Base-by-base conservation (phyloP, 2,888 invertebrate species). In the Drosophila tripunctata region DNA sequence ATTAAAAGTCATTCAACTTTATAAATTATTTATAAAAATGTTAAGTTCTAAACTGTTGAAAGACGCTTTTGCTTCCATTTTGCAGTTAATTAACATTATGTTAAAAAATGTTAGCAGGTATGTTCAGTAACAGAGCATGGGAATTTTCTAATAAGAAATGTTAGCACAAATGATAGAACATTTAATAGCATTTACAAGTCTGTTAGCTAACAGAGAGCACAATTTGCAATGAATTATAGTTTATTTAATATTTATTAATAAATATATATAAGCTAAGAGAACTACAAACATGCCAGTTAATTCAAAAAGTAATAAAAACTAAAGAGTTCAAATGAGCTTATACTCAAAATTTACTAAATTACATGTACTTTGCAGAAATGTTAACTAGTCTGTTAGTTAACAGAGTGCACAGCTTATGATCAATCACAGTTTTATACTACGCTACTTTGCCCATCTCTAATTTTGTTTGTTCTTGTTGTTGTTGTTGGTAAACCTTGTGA, bases 401-500 rank as follows among this genome's bases (percentile, higher is more conserved):
- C 47, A 47, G 33, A 3, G 10, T n/a, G n/a, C 15, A 41, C 10
- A 27, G 22, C 8, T n/a, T 15, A 15, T 35, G 35, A 35, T 8
- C 17, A 30, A 44, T 31, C 14, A 38, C 10, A 27, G 15, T 35
- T 33, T 19, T n/a, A n/a, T n/a, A n/a, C n/a, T n/a, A n/a, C n/a
- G 43, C 19, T 54, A 35, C 38, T 51, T 52, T 52, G 43, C 10
- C 7, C 57, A 67, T 50, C 41, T 38, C 31, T 40, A 50, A 71
- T 56, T 31, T 14, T 63, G 40, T 7, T 51, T 64, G 48, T n/a
- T n/a, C n/a, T 65, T 62, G 61, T 72, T n/a, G n/a, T n/a, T n/a
- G n/a, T n/a, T n/a, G n/a, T n/a, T n/a, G n/a, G n/a, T n/a, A n/a
- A 43, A 43, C 43, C 27, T 58, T 57, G 30, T 80, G 67, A 83